These are phyloP conservation scores for Ascaphus truei DNA, from an alignment of 2,113 vertebrate genomes.

Conservation along the genomic window DNA sequence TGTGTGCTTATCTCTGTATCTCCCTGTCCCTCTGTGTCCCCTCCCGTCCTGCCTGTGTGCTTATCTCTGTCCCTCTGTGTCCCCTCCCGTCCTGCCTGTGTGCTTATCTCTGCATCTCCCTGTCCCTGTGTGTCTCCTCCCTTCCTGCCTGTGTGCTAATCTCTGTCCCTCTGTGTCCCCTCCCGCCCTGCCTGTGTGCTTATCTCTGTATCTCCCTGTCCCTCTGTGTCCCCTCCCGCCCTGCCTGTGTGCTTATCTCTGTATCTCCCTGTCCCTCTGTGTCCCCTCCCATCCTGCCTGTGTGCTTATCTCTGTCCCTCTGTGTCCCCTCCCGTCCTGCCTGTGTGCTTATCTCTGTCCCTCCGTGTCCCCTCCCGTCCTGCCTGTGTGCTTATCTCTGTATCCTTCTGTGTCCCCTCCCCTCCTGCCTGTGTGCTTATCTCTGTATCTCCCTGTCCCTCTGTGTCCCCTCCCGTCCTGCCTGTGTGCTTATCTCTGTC, in stretches of 20 bases:
- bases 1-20: too few species aligned
- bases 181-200: not conserved
- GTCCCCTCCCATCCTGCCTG: not conserved
- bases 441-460: not conserved
- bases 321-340: too few species aligned
- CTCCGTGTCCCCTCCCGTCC: not conserved
- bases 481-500: not conserved
- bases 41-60: not conserved
- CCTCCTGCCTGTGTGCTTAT: too few species aligned
- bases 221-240: too few species aligned
- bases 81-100: not conserved
- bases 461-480: not conserved
- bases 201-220: not conserved
- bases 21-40: not conserved
- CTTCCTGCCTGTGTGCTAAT: not conserved
- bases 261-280: not conserved
- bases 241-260: too few species aligned
- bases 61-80: not conserved
- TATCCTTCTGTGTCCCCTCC: not conserved
- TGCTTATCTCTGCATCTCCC: too few species aligned
- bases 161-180: not conserved
- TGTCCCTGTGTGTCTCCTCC: not conserved
- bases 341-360: too few species aligned
- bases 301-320: conserved; percentile 15
- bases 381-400: not conserved